These are phyloP conservation scores for Drosophila silvestris DNA, from an alignment of 2,888 invertebrate species.

Conservation along the genomic window DNA sequence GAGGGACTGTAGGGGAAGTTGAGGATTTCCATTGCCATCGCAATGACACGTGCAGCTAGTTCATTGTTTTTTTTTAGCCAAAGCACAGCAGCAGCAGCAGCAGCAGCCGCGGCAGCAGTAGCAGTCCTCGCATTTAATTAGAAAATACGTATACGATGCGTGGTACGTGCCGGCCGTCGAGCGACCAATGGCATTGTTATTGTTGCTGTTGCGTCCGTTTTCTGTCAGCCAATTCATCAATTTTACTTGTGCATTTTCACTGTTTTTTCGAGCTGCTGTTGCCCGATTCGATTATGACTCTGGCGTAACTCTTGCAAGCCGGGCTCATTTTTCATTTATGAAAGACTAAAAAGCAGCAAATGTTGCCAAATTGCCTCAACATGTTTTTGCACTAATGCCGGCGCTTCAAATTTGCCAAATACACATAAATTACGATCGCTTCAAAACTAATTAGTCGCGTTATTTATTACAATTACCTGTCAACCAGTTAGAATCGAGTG, in stretches of 20 bases:
- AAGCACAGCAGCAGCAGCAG: constrained; percentile 12
- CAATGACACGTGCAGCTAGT: constrained; percentile 71
- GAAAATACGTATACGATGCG: constrained; percentile 74
- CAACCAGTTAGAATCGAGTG: constrained; percentile 45
- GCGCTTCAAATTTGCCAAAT: constrained; percentile 54
- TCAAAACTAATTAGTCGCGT: constrained; percentile 69
- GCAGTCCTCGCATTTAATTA: constrained; percentile 64
- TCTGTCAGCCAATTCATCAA: constrained; percentile 73
- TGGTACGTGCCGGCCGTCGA: constrained; percentile 57
- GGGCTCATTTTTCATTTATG: constrained; percentile 10
- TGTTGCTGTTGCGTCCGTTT: constrained; percentile 22
- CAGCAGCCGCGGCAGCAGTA: constrained; percentile 9
- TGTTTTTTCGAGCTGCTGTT: constrained; percentile 28
- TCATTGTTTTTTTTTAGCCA: constrained; percentile 62
- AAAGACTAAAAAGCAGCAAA: background rate
- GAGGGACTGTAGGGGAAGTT: background rate
- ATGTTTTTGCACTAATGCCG: constrained; percentile 33
- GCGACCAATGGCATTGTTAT: background rate
- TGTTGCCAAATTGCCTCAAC: constrained; percentile 31
- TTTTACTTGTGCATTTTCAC: constrained; percentile 55
- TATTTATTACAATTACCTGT: constrained; percentile 77
- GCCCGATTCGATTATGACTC: constrained; percentile 42
- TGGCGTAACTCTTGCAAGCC: constrained; percentile 14
- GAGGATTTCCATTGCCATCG: constrained; percentile 18
- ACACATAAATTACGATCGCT: constrained; percentile 64